Base-by-base conservation (phyloP, 2,888 invertebrate species). In the Lathronympha strigana region DNA sequence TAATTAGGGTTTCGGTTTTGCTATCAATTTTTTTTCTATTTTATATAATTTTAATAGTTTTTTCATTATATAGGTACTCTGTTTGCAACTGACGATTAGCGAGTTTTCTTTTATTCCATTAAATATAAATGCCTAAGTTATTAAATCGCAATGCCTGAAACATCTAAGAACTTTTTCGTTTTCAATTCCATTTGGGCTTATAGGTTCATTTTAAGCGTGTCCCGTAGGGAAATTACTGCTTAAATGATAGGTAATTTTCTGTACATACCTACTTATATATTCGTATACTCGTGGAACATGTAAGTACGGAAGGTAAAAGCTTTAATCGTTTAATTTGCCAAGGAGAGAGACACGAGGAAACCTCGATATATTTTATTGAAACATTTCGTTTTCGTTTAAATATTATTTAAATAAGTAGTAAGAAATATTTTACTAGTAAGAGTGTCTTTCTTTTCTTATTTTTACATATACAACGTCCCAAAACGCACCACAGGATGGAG, bases 181-280 rank as follows among this genome's bases (percentile, higher is more conserved):
- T 57, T 9, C 28, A 45, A 57, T 45, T 57, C 31, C 8, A 31
- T 43, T 31, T 28, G 43, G 31, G 9, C 3, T 53, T 21, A 6
- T 40, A 40, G n/a, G n/a, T n/a, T n/a, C 40, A 13, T 28, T 21
- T 25, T 23, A 1, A 25, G 11, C 23, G 9, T 54, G 4, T 45
- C 23, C 63, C 57, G 33, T 19, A 19, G 58, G 63, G 63, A 64
- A 64, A 64, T 64, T 58, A 58, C 17, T n/a, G 13, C 21, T 49
- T 51, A 58, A 63, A 51, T 58, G 51, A 53, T 54, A 53, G 47
- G 63, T 58, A 58, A 64, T 64, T 51, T 31, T 51, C 23, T 31
- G 9, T 38, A 49, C 9, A 23, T 31, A 23, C 23, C 19, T 1
- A n/a, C 38, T n/a, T n/a, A n/a, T n/a, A n/a, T n/a, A n/a, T n/a